Conservation (phyloP, 2,888 invertebrate species). For the Phytoseiulus persimilis region DNA sequence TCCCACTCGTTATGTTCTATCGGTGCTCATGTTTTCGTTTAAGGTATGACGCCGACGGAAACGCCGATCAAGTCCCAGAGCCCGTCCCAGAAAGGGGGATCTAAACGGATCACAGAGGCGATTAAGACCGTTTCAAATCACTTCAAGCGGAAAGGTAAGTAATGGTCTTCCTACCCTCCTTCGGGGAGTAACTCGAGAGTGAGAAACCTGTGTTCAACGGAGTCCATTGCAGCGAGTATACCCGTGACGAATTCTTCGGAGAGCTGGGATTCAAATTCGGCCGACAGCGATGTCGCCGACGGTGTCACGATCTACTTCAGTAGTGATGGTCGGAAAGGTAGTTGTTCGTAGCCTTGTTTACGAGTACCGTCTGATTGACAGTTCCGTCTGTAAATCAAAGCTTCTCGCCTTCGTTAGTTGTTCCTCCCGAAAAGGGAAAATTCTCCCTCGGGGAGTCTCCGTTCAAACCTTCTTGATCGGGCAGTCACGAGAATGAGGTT, state of each 20-base stretch:
- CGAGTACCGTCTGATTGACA: too few species aligned
- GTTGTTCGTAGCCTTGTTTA: not conserved
- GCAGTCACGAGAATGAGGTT: too few species aligned
- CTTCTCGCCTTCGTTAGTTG: too few species aligned
- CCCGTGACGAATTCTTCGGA: not conserved
- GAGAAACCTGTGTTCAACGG: too few species aligned
- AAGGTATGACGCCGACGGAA: not conserved
- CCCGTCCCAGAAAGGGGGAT: not conserved
- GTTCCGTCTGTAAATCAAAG: too few species aligned
- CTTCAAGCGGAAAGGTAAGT: not conserved
- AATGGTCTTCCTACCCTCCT: too few species aligned
- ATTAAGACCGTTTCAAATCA: not conserved
- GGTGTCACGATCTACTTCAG: conserved; percentile 14
- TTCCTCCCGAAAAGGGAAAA: too few species aligned
- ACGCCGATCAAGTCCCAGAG: not conserved
- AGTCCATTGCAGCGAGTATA: not conserved
- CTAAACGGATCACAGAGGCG: not conserved
- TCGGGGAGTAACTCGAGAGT: too few species aligned
- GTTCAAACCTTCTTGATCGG: too few species aligned
- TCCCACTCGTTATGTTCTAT: too few species aligned
- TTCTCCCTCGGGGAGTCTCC: too few species aligned
- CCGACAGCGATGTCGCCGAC: conserved; percentile 19
- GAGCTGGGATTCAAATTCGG: conserved; percentile 34
- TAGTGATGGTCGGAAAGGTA: conserved; percentile 34
- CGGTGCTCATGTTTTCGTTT: too few species aligned